These are phyloP conservation scores for Acanthurus lineatus DNA, from an alignment of 2,797 vertebrate species.

Conservation along the genomic window DNA sequence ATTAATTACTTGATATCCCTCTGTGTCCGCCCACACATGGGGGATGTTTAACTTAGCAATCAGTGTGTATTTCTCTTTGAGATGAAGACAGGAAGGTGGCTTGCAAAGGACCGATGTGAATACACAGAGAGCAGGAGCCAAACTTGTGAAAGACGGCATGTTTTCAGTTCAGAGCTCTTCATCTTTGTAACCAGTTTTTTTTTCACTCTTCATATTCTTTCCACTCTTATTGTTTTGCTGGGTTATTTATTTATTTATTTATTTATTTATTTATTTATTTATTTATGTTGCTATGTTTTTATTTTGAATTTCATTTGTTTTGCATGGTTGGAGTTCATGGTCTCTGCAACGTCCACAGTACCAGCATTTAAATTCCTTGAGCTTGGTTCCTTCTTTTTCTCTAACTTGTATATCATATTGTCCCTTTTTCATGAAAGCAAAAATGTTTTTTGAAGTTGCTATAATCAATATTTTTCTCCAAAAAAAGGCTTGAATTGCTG, in stretches of 20 bases:
- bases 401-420: background rate
- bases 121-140: background rate
- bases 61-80: slow-evolving; percentile 16
- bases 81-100: slow-evolving; percentile 4
- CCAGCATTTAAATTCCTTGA: background rate
- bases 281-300: background rate
- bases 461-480: too few relatives aligned
- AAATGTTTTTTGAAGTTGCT: background rate
- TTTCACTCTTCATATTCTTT: background rate
- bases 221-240: background rate
- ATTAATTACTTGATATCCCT: slow-evolving; percentile 61
- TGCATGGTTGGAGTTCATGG: background rate
- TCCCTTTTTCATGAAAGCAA: background rate
- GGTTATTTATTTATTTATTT: too few relatives aligned
- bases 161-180: slow-evolving; percentile 2
- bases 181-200: background rate
- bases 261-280: background rate
- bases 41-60: slow-evolving; percentile 31
- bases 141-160: background rate
- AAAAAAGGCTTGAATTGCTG: background rate
- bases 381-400: background rate
- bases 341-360: too few relatives aligned
- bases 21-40: slow-evolving; percentile 38
- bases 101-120: slow-evolving; percentile 8
- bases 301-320: background rate